Conservation (phyloP, 2,113 vertebrate genomes). For the Trogon melanurus region DNA sequence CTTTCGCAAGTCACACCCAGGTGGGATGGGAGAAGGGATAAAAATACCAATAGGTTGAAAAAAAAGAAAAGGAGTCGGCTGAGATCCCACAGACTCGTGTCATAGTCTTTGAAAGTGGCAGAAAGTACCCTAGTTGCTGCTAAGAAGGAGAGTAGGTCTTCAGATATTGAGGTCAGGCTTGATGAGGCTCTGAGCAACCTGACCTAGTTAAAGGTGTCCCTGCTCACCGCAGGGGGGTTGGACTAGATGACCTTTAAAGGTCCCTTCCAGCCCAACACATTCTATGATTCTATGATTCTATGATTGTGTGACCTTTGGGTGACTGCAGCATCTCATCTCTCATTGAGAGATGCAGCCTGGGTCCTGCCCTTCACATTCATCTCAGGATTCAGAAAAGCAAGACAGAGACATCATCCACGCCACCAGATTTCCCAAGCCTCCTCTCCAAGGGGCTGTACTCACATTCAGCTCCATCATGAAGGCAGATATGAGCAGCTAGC, state of each 20-base stretch:
- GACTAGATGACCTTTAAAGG: too few relatives aligned
- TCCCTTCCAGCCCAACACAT: too few relatives aligned
- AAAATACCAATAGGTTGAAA: neutral
- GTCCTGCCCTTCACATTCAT: neutral
- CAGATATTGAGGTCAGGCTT: neutral
- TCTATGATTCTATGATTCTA: too few relatives aligned
- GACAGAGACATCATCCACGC: neutral
- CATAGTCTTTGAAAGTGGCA: neutral
- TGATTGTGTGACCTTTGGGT: neutral
- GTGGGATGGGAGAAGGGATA: neutral
- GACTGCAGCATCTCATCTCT: neutral
- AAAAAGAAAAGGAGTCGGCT: neutral
- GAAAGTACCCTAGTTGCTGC: neutral
- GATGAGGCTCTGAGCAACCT: too few relatives aligned
- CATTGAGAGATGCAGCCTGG: neutral
- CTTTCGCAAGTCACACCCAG: neutral
- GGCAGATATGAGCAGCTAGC: neutral
- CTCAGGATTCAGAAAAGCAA: neutral
- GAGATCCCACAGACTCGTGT: neutral
- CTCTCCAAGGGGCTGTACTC: neutral
- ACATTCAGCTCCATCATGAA: neutral
- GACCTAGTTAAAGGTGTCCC: too few relatives aligned
- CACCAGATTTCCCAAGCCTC: neutral
- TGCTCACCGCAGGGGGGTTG: too few relatives aligned
- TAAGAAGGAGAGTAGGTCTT: neutral